These are phyloP conservation scores for Protophormia terraenovae DNA, from an alignment of 2,888 invertebrate genomes.

Conservation along the genomic window DNA sequence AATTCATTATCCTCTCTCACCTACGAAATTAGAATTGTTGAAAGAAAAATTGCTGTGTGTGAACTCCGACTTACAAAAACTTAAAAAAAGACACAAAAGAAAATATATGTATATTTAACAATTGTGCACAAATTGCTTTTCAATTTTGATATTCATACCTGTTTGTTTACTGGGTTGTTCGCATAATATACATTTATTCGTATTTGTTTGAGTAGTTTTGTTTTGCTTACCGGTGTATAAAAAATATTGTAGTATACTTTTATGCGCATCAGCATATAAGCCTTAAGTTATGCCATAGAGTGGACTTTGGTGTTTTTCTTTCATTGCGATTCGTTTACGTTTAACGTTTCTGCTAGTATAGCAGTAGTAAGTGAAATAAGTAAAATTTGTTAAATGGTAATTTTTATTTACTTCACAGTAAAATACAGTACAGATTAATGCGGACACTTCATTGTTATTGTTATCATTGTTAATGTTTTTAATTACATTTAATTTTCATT, in stretches of 20 bases:
- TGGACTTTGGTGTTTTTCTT: slow-evolving; percentile 2
- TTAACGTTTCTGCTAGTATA: neutral
- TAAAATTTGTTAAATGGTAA: slow-evolving; percentile 7
- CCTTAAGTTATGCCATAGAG: slow-evolving; percentile 52
- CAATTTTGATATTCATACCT: neutral
- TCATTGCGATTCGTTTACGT: neutral
- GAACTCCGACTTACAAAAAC: too few relatives aligned
- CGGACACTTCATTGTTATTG: neutral
- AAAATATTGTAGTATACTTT: slow-evolving; percentile 54
- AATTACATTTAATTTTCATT: slow-evolving; percentile 52
- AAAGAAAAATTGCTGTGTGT: too few relatives aligned
- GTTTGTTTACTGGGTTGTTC: neutral
- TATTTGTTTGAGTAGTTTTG: neutral
- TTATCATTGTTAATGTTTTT: slow-evolving; percentile 47
- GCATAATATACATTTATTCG: slow-evolving; percentile 13
- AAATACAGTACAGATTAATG: neutral
- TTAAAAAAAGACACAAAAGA: too few relatives aligned
- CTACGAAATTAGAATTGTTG: too few relatives aligned
- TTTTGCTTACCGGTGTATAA: neutral
- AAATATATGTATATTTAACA: too few relatives aligned
- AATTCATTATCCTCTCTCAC: too few relatives aligned
- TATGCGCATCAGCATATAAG: neutral
- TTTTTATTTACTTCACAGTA: slow-evolving; percentile 1
- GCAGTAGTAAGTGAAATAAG: neutral
- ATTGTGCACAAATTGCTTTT: too few relatives aligned